These are phyloP conservation scores for Acrobasis suavella DNA, from an alignment of 2,888 invertebrate genomes.

Conservation along the genomic window DNA sequence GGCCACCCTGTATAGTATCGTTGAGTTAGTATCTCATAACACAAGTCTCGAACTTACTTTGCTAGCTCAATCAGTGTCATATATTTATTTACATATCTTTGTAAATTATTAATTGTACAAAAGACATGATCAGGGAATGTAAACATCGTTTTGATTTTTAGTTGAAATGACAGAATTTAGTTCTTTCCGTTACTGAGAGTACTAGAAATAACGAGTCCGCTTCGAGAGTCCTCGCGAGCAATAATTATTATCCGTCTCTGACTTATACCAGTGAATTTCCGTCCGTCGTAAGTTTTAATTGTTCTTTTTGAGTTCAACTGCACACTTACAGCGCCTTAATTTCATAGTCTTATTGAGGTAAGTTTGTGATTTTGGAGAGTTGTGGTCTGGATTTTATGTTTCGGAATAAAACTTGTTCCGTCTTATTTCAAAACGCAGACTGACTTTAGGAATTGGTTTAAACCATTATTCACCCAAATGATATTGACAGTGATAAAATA, in stretches of 20 bases:
- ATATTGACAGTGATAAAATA: no score
- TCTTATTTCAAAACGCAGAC: background rate
- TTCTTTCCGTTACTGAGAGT: constrained; percentile 50
- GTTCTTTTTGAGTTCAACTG: constrained; percentile 38
- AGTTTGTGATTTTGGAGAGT: constrained; percentile 3
- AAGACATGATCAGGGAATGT: no score
- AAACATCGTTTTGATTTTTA: no score
- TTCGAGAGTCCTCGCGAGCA: constrained; percentile 57
- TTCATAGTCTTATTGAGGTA: constrained; percentile 16
- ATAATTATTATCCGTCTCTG: constrained; percentile 56
- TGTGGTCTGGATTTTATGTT: background rate
- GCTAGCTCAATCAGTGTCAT: no score
- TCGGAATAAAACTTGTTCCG: background rate
- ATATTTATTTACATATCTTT: no score
- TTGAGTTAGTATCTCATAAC: no score
- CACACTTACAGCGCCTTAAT: constrained; percentile 27
- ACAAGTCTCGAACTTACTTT: no score
- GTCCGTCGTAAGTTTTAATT: constrained; percentile 51
- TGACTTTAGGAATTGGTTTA: no score
- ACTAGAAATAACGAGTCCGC: constrained; percentile 72
- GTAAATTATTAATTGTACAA: no score
- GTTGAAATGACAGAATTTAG: constrained; percentile 38
- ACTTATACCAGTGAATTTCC: constrained; percentile 50
- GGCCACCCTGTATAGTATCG: no score
- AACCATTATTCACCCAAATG: no score